Base-by-base conservation (phyloP, 2,888 invertebrate genomes). In the Vesta saturnalis region DNA sequence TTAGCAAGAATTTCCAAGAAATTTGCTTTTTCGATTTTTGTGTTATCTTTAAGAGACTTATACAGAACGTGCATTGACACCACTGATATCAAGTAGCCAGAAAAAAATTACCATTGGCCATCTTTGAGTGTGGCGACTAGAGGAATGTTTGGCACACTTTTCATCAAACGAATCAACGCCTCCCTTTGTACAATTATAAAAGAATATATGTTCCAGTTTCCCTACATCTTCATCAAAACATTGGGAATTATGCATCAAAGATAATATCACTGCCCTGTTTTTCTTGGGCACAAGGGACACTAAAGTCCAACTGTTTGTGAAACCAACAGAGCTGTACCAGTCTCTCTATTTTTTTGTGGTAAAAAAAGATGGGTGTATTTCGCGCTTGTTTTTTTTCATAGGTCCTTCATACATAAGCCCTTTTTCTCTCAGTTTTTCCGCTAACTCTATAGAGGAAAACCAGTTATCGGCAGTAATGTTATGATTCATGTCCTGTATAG, bases 41-140 rank as follows among this genome's bases (percentile, higher is more conserved):
- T 18, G 47, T 57, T 35, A 1, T 62, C 35, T 39, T 57, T 56
- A 15, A 35, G 10, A 16, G 19, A 21, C n/a, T 61, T 16, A 16
- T 61, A 39, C 19, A 66, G 14, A 55, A 66, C 47, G 19, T 61
- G 21, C 54, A 54, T 66, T 56, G 10, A 63, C 52, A 57, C 47
- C 67, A 57, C 35, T 56, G 16, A 67, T 49, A 19, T 58, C 59
- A 14, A 58, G 19, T 12, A 67, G n/a, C 8, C 30, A 18, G 62
- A 55, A 39, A 16, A 67, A 63, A 39, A 58, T 55, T 21, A 35
- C 58, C 62, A 63, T 63, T 6, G 58, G 67, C 46, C n/a, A 46
- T n/a, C 46, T 10, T 46, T 46, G 46, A 46, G 46, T 8, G n/a
- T 14, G 46, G 8, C 46, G n/a, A 46, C 46, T 46, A 8, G 46